phyloP scores from a whole-genome alignment of 2,113 vertebrate species.

The Ahaetulla prasina region DNA sequence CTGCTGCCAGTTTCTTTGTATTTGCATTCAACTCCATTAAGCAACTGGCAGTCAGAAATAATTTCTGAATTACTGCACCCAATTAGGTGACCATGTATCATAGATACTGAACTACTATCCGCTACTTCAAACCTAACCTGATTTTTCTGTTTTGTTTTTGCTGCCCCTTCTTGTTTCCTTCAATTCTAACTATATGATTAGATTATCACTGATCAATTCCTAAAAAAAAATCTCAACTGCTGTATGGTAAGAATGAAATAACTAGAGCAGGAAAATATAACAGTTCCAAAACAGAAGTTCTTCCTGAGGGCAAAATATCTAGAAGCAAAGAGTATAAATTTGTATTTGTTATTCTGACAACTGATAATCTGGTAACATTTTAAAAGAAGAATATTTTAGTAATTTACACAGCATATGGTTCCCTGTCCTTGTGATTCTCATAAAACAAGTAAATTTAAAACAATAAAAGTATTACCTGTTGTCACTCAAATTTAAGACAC shows the following conservation, averaged over 20 bases:
- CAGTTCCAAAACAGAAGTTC: background rate
- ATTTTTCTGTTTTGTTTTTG: background rate
- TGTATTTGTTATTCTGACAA: background rate
- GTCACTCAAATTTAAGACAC: conserved; percentile 94
- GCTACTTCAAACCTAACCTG: background rate
- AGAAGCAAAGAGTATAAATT: background rate
- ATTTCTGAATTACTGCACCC: background rate
- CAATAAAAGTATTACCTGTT: conserved; percentile 82
- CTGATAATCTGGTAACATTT: background rate
- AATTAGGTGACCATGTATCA: background rate
- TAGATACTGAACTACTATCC: background rate
- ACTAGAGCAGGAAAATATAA: background rate
- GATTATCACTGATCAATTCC: background rate
- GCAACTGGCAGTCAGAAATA: background rate
- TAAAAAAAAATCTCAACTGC: background rate
- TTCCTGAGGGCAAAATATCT: background rate
- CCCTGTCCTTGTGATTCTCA: background rate
- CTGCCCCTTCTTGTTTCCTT: background rate
- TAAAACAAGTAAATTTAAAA: background rate
- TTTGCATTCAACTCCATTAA: background rate
- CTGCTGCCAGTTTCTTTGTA: background rate
- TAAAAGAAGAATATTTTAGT: background rate
- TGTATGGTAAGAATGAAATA: background rate
- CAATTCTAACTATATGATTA: background rate
- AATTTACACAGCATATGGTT: background rate